Base-by-base conservation (phyloP, 2,113 vertebrate genomes). In the Sialia sialis region DNA sequence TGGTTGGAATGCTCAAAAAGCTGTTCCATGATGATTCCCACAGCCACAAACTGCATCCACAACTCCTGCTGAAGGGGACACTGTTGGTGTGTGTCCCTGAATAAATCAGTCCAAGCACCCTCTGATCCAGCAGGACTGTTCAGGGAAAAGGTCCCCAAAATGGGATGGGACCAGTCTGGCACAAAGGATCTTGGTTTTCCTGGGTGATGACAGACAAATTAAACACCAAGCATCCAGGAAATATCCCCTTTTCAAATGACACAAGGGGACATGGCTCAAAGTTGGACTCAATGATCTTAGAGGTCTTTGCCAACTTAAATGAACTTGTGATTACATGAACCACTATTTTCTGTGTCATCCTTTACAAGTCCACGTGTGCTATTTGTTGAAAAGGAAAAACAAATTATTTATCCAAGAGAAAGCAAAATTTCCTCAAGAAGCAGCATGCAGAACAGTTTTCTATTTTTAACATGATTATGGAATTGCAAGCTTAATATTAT, bases 161-260 rank as follows among this genome's bases (percentile, higher is more conserved):
- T 29, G 23, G 49, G 49, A 74, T 0, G 0, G 34, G 29, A n/a
- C 12, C 39, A 34, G n/a, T 46, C 49, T n/a, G 41, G 34, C 41
- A 48, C n/a, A 48, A 74, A 27, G 27, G 3, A 6, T 64, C 22
- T 64, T 2, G 0, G 41, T 34, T 74, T 48, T 56, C 49, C 29
- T 48, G 49, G 58, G 9, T 1, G 1, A 14, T 73, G 69, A n/a
- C n/a, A 48, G 30, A n/a, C 13, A 64, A n/a, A 55, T 63, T 10
- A 32, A 74, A 55, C 34, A 64, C 12, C 30, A 55, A 48, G 23
- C 34, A 27, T 25, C 1, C 1, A 55, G 19, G 29, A 74, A 74
- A 43, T 58, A 30, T 7, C 25, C 25, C 13, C 13, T 85, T 49
- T 41, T 49, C 43, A 49, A 30, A 21, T 13, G 52, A 36, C 30